Percentiles rank a stretch among this genome's conserved stretches.
These are phyloP conservation scores for Poeciliopsis gracilis DNA, from an alignment of 2,797 vertebrate species.

Conservation along the genomic window DNA sequence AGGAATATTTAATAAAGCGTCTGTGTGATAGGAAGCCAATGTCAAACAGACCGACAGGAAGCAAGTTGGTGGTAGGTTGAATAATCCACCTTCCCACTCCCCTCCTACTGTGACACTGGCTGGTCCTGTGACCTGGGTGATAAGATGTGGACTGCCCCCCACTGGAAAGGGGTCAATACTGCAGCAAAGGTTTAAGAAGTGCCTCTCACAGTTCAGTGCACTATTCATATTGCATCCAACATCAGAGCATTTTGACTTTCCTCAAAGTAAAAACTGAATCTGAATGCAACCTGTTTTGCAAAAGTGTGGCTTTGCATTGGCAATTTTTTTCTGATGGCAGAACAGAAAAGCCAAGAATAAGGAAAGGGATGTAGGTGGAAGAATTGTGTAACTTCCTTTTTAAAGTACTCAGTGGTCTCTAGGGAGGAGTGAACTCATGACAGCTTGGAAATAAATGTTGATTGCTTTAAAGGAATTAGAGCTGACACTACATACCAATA, in stretches of 20 bases:
- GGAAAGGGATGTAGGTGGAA: slow-evolving; percentile 10
- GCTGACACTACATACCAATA: slow-evolving; percentile 34
- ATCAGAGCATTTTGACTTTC: slow-evolving; percentile 65
- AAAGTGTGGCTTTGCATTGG: slow-evolving; percentile 39
- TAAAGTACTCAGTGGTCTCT: slow-evolving; percentile 42
- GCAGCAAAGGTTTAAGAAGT: slow-evolving; percentile 67
- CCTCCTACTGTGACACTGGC: slow-evolving; percentile 60
- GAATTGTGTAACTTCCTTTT: slow-evolving; percentile 24
- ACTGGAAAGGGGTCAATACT: slow-evolving; percentile 79
- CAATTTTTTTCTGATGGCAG: slow-evolving; percentile 20
- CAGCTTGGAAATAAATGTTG: slow-evolving; percentile 39
- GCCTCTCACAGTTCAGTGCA: slow-evolving; percentile 70
- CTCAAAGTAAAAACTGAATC: slow-evolving; percentile 71
- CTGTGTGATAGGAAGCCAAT: slow-evolving; percentile 69
- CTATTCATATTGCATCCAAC: slow-evolving; percentile 67
- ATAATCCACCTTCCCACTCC: slow-evolving; percentile 38
- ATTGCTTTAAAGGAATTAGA: slow-evolving; percentile 39
- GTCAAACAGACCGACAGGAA: slow-evolving; percentile 68
- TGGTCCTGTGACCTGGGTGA: slow-evolving; percentile 63
- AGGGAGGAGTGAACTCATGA: slow-evolving; percentile 40
- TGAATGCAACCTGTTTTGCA: slow-evolving; percentile 52
- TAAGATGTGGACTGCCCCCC: slow-evolving; percentile 71
- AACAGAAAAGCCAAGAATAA: slow-evolving; percentile 6
- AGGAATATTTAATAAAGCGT: slow-evolving; percentile 70
- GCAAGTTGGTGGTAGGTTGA: slow-evolving; percentile 69